phyloP scores from a whole-genome alignment of 2,797 vertebrate species.

The Eupleurogrammus muticus region DNA sequence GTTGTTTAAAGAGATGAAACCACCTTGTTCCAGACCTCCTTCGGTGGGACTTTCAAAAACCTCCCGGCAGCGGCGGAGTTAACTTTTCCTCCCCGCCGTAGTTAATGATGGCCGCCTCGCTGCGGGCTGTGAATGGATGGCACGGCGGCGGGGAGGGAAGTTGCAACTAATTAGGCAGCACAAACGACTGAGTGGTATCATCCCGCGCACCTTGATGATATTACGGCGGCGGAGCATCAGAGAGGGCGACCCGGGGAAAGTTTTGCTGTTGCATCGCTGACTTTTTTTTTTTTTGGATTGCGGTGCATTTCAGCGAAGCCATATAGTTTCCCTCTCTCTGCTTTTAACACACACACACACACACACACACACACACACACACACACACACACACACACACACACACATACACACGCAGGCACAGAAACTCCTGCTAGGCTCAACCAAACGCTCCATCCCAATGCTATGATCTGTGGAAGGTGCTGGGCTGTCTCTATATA shows the following conservation, averaged over 20 bases:
- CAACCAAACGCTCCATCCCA: conserved; percentile 44
- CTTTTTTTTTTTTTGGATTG: conserved; percentile 40
- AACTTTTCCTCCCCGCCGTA: conserved; percentile 28
- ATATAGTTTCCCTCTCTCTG: conserved; percentile 23
- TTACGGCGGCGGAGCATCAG: conserved; percentile 50
- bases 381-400: conserved; percentile 25
- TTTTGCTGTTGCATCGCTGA: conserved; percentile 41
- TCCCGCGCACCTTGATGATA: conserved; percentile 68
- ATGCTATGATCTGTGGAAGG: conserved; percentile 70
- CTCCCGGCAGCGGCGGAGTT: conserved; percentile 31
- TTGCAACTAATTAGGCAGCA: conserved; percentile 73
- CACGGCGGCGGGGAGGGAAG: conserved; percentile 58
- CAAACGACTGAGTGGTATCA: conserved; percentile 73
- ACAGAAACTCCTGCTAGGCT: conserved; percentile 28
- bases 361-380: conserved; percentile 15
- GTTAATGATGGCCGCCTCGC: conserved; percentile 61
- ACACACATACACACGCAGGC: conserved; percentile 17
- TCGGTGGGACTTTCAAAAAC: conserved; percentile 6
- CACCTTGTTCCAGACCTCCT: conserved; percentile 25
- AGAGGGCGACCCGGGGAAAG: conserved; percentile 31
- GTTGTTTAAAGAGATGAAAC: conserved; percentile 15
- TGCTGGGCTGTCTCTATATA: conserved; percentile 69
- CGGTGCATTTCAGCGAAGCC: conserved; percentile 17
- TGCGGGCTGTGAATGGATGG: conserved; percentile 70
- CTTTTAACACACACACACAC: not conserved